A percentile compares a stretch with the other conserved stretches of the same genome.
These are phyloP conservation scores for Cnemophilus loriae DNA, from an alignment of 2,113 vertebrate genomes.

Conservation along the genomic window DNA sequence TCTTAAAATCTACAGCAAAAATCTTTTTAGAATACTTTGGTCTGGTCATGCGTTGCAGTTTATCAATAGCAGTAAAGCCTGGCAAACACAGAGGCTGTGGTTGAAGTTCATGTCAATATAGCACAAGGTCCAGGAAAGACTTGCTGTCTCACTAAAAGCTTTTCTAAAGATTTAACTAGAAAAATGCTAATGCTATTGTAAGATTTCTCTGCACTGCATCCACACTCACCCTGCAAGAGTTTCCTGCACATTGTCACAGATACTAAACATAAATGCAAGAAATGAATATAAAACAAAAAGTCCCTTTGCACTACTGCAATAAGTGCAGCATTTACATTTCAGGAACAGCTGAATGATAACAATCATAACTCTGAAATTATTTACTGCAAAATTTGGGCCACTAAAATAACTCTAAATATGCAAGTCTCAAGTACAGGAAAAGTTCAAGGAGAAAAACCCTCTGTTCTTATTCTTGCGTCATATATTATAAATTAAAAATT, in stretches of 20 bases:
- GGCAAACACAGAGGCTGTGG: not conserved
- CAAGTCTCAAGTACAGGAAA: not conserved
- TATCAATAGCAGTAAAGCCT: not conserved
- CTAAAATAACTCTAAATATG: not conserved
- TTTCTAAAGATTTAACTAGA: slow-evolving; percentile 10
- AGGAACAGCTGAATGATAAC: not conserved
- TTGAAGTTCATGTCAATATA: not conserved
- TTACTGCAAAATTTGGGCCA: not conserved
- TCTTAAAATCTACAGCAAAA: not conserved
- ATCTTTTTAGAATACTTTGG: not conserved
- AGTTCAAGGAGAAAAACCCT: not conserved
- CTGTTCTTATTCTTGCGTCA: not conserved
- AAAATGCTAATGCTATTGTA: not conserved
- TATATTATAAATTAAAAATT: not conserved
- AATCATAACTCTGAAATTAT: not conserved
- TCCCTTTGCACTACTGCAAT: not conserved
- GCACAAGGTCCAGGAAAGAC: not conserved
- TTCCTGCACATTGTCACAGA: not conserved
- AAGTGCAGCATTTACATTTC: not conserved
- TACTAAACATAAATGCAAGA: not conserved
- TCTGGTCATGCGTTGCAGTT: not conserved
- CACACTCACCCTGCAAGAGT: not conserved
- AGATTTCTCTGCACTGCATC: not conserved
- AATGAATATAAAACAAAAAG: not conserved
- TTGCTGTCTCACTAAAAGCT: not conserved